phyloP scores from a whole-genome alignment of 2,797 vertebrate genomes.

The Scyliorhinus canicula region DNA sequence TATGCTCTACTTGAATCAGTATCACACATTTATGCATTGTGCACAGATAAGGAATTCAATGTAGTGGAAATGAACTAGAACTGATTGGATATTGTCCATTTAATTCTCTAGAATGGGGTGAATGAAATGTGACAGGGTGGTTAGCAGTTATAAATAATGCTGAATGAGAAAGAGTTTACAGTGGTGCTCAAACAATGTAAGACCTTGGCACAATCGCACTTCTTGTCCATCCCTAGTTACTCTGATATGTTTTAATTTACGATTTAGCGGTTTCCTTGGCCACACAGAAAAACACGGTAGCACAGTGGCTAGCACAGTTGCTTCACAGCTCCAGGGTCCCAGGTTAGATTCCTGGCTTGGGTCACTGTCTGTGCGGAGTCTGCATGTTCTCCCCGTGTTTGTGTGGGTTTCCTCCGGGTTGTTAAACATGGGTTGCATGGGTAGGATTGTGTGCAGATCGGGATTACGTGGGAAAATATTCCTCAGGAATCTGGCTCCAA shows the following conservation, averaged over 20 bases:
- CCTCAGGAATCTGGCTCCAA: background rate
- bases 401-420: too few species aligned
- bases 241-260: background rate
- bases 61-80: background rate
- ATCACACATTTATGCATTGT: background rate
- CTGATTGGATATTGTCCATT: background rate
- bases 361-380: too few species aligned
- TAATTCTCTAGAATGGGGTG: background rate
- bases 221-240: background rate
- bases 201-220: background rate
- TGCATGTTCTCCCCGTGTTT: too few species aligned
- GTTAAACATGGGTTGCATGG: background rate
- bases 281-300: background rate
- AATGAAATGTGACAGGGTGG: background rate
- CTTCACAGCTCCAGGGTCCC: too few species aligned
- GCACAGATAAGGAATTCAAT: background rate
- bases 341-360: too few species aligned
- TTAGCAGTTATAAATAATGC: background rate
- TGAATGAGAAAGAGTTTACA: background rate
- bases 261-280: background rate
- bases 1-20: background rate
- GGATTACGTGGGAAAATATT: background rate
- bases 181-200: background rate
- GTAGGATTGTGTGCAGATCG: background rate
- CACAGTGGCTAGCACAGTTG: too few species aligned